phyloP scores from a whole-genome alignment of 2,888 invertebrate species.

The Lithophane semibrunnea region DNA sequence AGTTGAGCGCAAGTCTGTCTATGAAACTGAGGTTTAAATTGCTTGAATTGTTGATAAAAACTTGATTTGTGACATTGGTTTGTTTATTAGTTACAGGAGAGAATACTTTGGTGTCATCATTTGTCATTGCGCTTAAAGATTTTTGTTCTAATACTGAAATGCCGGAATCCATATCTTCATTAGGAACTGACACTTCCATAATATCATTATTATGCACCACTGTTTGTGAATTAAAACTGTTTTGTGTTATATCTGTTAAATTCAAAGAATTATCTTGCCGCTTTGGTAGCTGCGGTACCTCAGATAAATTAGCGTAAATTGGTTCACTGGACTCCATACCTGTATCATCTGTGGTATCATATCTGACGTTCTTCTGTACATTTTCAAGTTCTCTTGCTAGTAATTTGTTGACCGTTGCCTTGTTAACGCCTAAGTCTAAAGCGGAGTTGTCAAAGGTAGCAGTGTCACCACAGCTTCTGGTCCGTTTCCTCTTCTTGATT shows the following conservation, averaged over 20 bases:
- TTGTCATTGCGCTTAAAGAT: conserved; percentile 64
- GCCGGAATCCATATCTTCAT: conserved; percentile 67
- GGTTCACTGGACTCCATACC: conserved; percentile 69
- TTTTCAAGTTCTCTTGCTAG: conserved; percentile 84
- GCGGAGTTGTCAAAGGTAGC: conserved; percentile 86
- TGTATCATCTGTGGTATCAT: conserved; percentile 39
- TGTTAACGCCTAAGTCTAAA: conserved; percentile 83
- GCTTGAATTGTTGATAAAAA: conserved; percentile 81
- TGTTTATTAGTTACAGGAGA: conserved; percentile 78
- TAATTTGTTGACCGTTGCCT: conserved; percentile 82
- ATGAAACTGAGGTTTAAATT: conserved; percentile 87
- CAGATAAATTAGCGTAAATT: conserved; percentile 78
- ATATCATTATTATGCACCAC: conserved; percentile 42
- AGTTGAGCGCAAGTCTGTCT: conserved; percentile 85
- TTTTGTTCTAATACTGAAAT: conserved; percentile 82
- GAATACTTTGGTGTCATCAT: conserved; percentile 64
- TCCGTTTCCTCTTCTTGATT: conserved; percentile 83
- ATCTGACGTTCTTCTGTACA: conserved; percentile 80
- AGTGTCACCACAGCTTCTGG: conserved; percentile 80
- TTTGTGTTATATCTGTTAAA: conserved; percentile 31
- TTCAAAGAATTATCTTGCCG: conserved; percentile 33
- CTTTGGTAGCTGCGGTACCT: conserved; percentile 30
- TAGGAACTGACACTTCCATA: conserved; percentile 61
- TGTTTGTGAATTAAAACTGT: conserved; percentile 27
- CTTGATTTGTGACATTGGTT: conserved; percentile 81